Conservation (phyloP, 2,797 vertebrate genomes). For the Tenualosa ilisha region DNA sequence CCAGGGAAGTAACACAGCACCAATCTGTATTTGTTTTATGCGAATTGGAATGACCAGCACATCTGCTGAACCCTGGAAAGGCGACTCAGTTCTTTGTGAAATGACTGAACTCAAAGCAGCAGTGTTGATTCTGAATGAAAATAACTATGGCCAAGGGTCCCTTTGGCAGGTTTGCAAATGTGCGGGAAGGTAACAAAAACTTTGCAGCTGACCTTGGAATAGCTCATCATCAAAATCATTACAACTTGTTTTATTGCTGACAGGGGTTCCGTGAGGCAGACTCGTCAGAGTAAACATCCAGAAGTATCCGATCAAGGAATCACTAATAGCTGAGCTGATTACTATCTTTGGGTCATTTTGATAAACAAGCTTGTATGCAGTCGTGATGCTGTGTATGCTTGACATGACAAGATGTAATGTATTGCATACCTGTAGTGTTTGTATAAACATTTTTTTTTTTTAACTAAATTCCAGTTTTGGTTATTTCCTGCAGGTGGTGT, state of each 20-base stretch:
- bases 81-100: background rate
- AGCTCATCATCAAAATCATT: background rate
- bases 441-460: background rate
- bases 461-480: background rate
- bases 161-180: background rate
- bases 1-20: background rate
- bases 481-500: conserved; percentile 81
- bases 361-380: background rate
- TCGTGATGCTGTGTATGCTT: background rate
- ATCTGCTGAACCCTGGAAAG: background rate
- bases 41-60: background rate
- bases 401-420: background rate
- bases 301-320: background rate
- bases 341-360: background rate
- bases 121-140: background rate
- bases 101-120: background rate
- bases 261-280: background rate
- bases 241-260: background rate
- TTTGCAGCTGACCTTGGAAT: background rate
- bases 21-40: background rate
- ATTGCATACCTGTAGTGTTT: background rate
- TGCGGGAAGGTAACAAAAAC: background rate
- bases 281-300: background rate
- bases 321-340: background rate
- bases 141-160: background rate